Evolutionary conservation across 2,797 vertebrate species (phyloP), one percentile per base, ranked within the genome.

Genomic region (Clarias pachynema): DNA sequence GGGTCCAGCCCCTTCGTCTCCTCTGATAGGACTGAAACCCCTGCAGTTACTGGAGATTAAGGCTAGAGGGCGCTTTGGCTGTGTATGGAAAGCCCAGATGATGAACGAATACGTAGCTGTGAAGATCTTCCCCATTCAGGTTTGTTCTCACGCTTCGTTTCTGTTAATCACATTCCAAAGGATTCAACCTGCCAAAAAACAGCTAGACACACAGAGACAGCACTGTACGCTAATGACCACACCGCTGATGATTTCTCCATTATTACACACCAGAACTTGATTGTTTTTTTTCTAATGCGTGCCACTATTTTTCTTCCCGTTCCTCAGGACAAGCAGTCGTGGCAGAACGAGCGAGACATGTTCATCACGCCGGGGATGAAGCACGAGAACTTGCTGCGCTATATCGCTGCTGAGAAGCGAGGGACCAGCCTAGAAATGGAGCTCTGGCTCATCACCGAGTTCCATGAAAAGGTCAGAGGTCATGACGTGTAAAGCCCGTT

Each of bases 101-200:
- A 95, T 98, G 94, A 98, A 96, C 0, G 96, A 99, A 81, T 96
- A 95, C 0, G 97, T 99, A 86, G 98, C 98, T 0, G 97, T 98
- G 84, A 99, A 99, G 95, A 95, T 99, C 91, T 99, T 99, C 91
- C 97, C 97, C 0, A 93, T 97, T 81, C 97, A 99, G 97, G 98
- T 99, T 65, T 92, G 79, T 75, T 62, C 22, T 22, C 16, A 14
- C 31, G 2, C 29, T 65, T 26, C 3, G 0, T 16, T 65, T 70
- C 24, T 79, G 29, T 69, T 40, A 44, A n/a, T 26, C 65, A 9
- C 5, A 49, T 18, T 44, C 37, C 34, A 44, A n/a, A 40, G 14
- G 57, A 22, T 9, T 75, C 2, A 53, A 29, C 10, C 10, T 72
- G 69, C 69, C 12, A 69, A 20, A 68, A 34, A 22, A 4, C 12